A percentile compares a stretch with the other conserved stretches of the same genome.
Conservation (phyloP, 1,140 invertebrate species). For the Zaprionus kolodkinae region DNA sequence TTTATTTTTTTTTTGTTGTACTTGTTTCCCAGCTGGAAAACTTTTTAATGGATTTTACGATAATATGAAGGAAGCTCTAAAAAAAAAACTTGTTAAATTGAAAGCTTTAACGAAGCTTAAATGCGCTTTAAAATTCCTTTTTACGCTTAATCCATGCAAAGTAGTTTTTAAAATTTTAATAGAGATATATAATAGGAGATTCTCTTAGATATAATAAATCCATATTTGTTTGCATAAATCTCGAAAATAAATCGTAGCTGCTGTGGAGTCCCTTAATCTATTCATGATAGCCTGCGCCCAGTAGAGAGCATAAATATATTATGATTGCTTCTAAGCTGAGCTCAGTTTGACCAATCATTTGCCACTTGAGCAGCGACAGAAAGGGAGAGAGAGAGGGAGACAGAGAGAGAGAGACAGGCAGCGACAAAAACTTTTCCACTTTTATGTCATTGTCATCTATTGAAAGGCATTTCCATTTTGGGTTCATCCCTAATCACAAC, state of each 20-base stretch:
- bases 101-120: conserved; percentile 32
- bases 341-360: conserved; percentile 15
- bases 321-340: conserved; percentile 14
- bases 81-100: conserved; percentile 26
- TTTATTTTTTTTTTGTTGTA: conserved; percentile 16
- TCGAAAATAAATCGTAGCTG: no score
- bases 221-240: no score
- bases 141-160: background rate
- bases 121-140: conserved; percentile 25
- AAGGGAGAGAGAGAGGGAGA: background rate
- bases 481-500: conserved; percentile 18
- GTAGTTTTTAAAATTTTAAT: background rate
- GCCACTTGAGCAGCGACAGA: conserved; percentile 5
- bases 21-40: conserved; percentile 51
- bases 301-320: conserved; percentile 26
- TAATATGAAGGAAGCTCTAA: conserved; percentile 32
- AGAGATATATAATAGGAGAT: background rate
- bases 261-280: conserved; percentile 9
- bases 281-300: conserved; percentile 8
- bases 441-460: conserved; percentile 66
- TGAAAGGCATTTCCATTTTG: conserved; percentile 48
- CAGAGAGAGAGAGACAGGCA: conserved; percentile 17
- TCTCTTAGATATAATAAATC: no score
- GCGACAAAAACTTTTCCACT: conserved; percentile 40
- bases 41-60: conserved; percentile 70